A percentile compares a stretch with the other conserved stretches of the same genome.
These are phyloP conservation scores for Nesometra sesokonis DNA, from an alignment of 35 echinoderm and acorn worm genomes.

Conservation along the genomic window DNA sequence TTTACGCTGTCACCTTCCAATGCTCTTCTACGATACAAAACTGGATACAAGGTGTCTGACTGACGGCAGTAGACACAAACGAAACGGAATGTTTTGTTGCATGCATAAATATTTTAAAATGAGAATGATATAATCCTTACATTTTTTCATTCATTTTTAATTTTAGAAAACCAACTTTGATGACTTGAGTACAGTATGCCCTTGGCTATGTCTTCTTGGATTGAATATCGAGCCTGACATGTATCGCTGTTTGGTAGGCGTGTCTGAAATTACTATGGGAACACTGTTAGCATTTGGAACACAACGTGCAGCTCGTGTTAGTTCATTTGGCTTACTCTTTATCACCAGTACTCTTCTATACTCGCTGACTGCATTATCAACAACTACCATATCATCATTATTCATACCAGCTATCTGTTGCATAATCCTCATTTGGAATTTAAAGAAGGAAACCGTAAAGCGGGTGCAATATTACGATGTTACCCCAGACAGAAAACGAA, in stretches of 20 bases:
- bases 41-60: no score
- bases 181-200: conserved; percentile 43
- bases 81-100: no score
- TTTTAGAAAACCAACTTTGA: conserved; percentile 23
- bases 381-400: not conserved
- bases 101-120: no score
- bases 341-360: conserved; percentile 31
- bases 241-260: conserved; percentile 30
- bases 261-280: conserved; percentile 41
- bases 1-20: no score
- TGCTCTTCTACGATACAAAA: no score
- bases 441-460: not conserved
- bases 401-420: not conserved
- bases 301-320: conserved; percentile 12
- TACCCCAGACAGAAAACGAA: not conserved
- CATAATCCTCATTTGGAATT: not conserved
- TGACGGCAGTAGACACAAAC: no score
- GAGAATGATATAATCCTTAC: not conserved
- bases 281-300: conserved; percentile 59
- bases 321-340: conserved; percentile 30
- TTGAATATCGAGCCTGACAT: conserved; percentile 42
- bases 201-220: conserved; percentile 35
- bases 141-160: not conserved
- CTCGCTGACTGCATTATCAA: conserved; percentile 15
- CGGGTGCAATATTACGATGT: not conserved